These are phyloP conservation scores for Microctenopoma lineatum DNA, from an alignment of 2,797 vertebrate species.

Conservation along the genomic window DNA sequence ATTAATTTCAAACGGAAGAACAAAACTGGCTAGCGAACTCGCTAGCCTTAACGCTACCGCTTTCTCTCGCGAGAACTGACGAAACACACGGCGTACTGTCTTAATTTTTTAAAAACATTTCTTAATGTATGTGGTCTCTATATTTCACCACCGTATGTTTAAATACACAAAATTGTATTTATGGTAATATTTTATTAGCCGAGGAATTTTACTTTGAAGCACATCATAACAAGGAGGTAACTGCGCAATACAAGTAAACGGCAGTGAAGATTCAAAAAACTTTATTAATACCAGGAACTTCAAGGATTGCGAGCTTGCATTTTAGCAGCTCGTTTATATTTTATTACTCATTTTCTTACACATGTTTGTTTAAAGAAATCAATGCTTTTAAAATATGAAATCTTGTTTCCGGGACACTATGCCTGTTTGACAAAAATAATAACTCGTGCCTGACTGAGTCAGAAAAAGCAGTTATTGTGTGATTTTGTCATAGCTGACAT, in stretches of 20 bases:
- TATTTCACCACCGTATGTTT: not conserved
- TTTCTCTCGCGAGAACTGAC: slow-evolving; percentile 60
- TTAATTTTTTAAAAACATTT: no score
- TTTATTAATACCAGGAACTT: no score
- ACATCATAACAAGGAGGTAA: slow-evolving; percentile 39
- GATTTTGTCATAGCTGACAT: not conserved
- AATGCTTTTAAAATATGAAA: not conserved
- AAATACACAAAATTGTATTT: no score
- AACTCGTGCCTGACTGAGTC: not conserved
- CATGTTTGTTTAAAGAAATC: not conserved
- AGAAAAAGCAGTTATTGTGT: not conserved
- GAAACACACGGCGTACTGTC: not conserved
- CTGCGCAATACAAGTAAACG: slow-evolving; percentile 22
- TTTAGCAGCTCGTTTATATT: not conserved
- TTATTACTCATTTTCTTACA: not conserved
- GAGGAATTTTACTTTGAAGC: slow-evolving; percentile 59
- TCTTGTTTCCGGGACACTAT: not conserved
- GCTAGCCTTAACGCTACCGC: slow-evolving; percentile 62
- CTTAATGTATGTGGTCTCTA: no score
- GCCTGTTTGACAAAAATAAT: not conserved
- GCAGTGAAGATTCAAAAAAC: not conserved
- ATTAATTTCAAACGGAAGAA: slow-evolving; percentile 53
- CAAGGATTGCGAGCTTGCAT: not conserved
- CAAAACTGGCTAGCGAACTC: slow-evolving; percentile 70
- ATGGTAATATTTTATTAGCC: no score